These are phyloP conservation scores for Spodoptera picta DNA, from an alignment of 2,888 invertebrate genomes.

Conservation along the genomic window DNA sequence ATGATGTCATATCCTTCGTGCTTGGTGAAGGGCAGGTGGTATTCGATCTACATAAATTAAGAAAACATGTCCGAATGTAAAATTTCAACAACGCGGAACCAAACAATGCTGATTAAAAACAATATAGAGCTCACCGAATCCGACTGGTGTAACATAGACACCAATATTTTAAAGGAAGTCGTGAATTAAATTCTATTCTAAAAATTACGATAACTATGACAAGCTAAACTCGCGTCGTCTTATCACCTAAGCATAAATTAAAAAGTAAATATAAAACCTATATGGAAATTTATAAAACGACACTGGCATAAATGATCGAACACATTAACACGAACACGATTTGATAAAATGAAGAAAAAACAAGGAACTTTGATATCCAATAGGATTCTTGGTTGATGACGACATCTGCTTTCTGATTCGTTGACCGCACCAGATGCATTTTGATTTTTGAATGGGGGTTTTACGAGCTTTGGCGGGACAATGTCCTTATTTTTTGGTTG, in stretches of 20 bases:
- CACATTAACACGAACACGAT: conserved; percentile 11
- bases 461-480: background rate
- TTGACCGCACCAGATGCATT: conserved; percentile 27
- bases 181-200: too few relatives aligned
- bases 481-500: background rate
- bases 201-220: background rate
- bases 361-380: conserved; percentile 7
- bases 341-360: conserved; percentile 10
- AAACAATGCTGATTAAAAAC: too few relatives aligned
- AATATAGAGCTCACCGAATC: too few relatives aligned
- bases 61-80: too few relatives aligned
- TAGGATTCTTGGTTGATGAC: conserved; percentile 37
- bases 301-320: conserved; percentile 18
- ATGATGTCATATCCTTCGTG: too few relatives aligned
- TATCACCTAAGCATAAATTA: conserved; percentile 9
- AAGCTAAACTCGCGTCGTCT: background rate
- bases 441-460: background rate
- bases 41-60: too few relatives aligned
- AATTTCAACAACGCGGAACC: too few relatives aligned
- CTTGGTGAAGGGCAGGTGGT: too few relatives aligned
- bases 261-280: conserved; percentile 10
- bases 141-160: too few relatives aligned
- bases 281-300: conserved; percentile 11
- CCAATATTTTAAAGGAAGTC: too few relatives aligned
- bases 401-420: conserved; percentile 26